phyloP scores from a whole-genome alignment of 1,140 invertebrate species.

The Mamestra configurata region DNA sequence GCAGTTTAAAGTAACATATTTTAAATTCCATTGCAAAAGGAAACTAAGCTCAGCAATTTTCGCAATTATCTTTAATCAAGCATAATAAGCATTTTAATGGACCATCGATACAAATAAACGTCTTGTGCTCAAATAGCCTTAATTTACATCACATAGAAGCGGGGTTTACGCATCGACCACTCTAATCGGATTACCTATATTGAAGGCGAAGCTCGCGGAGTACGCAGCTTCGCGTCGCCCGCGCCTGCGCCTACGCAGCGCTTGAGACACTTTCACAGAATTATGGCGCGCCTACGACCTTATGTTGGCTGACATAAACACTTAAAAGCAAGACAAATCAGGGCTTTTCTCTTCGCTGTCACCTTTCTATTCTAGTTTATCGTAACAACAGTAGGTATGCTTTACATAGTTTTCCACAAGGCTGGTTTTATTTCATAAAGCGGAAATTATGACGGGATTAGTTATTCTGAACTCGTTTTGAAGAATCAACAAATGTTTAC shows the following conservation, averaged over 20 bases:
- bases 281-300: constrained; percentile 78
- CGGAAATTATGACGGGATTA: constrained; percentile 43
- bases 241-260: constrained; percentile 74
- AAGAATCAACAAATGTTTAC: constrained; percentile 39
- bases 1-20: background rate
- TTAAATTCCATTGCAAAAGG: constrained; percentile 8
- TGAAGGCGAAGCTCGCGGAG: constrained; percentile 57
- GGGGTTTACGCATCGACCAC: constrained; percentile 50
- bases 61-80: constrained; percentile 42
- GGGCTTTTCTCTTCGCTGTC: constrained; percentile 46
- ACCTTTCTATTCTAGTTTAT: constrained; percentile 44
- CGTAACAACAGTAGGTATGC: constrained; percentile 24
- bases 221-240: constrained; percentile 62
- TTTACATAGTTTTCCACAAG: background rate
- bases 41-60: constrained; percentile 36
- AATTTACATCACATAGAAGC: constrained; percentile 54
- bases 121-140: constrained; percentile 54
- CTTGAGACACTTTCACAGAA: constrained; percentile 80
- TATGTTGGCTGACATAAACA: constrained; percentile 73
- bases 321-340: constrained; percentile 68
- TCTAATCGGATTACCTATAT: constrained; percentile 76
- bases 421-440: constrained; percentile 19
- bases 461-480: background rate
- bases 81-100: constrained; percentile 42
- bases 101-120: constrained; percentile 53